Base-by-base conservation (phyloP, 2,113 vertebrate genomes). In the Ifrita kowaldi region DNA sequence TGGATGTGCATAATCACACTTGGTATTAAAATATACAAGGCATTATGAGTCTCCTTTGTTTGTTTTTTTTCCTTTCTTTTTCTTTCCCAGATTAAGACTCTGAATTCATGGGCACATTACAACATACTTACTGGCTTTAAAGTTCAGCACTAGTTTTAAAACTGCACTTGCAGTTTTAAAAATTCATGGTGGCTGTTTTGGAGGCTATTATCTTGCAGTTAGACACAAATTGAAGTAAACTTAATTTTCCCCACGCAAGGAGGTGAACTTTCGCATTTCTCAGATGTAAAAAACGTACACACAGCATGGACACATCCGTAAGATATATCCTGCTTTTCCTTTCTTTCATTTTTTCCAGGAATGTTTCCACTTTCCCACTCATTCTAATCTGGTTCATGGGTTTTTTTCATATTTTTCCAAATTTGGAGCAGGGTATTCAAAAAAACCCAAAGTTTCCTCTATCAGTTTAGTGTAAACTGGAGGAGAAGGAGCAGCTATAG, bases 301-400 rank as follows among this genome's bases (percentile, higher is more conserved):
- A 39, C 1, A 56, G 3, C 2, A 0, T 23, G 3, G 44, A 23
- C 3, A 35, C 0, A 1, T n/a, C 16, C 37, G 3, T 14, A 39
- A 24, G 13, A 22, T 47, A 28, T 23, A 39, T 33, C 14, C 21
- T 80, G 32, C 8, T 49, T 90, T 68, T 75, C 33, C 11, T 59
- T 53, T 10, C 19, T 71, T 59, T 60, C 3, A 6, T 24, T 55
- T 85, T 80, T 70, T 71, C 30, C 6, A 32, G 15, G n/a, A 56
- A 35, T 53, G 7, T 67, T 87, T 78, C 14, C 2, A 24, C 14
- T 73, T 69, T n/a, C 11, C 2, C 5, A 14, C 22, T 94, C 9
- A 10, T 50, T 93, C 37, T 81, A 44, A 32, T 81, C 23, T 23
- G 13, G 2, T 63, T 63, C 19, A 19, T 60, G 7, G 20, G 5